Evolutionary conservation across 2,797 vertebrate species (phyloP).

Genomic region (Lepus oiostolus): DNA sequence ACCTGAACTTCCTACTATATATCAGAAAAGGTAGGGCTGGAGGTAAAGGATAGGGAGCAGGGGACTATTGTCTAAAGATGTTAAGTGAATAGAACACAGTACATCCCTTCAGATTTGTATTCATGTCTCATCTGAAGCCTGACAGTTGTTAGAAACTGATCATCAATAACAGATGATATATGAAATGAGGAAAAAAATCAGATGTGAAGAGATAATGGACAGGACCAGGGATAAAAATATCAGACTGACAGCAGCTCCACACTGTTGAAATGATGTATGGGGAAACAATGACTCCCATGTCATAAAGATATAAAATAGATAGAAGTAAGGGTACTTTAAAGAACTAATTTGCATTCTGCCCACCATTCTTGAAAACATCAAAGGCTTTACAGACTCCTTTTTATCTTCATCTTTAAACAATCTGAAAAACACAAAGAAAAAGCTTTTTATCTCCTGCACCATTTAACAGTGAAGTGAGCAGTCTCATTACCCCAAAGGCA

Average conservation of each 20-base stretch:
- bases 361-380: neutral
- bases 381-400: neutral
- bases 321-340: neutral
- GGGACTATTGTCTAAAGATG: neutral
- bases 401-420: neutral
- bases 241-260: neutral
- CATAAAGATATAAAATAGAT: neutral
- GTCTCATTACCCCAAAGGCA: neutral
- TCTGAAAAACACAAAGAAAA: neutral
- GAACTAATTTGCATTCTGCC: neutral
- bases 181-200: neutral
- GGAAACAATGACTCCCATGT: neutral
- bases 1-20: neutral
- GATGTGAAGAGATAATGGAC: neutral
- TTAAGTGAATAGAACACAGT: neutral
- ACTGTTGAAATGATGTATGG: neutral
- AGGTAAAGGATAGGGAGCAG: neutral
- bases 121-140: neutral
- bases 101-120: neutral
- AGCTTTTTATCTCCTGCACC: neutral
- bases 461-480: neutral
- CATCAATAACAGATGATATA: neutral
- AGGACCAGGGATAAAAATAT: slow-evolving; percentile 3
- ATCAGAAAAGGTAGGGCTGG: neutral
- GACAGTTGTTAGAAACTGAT: neutral